Evolutionary conservation across 2,888 invertebrate species (phyloP).

Genomic region (Lycophotia porphyrea): DNA sequence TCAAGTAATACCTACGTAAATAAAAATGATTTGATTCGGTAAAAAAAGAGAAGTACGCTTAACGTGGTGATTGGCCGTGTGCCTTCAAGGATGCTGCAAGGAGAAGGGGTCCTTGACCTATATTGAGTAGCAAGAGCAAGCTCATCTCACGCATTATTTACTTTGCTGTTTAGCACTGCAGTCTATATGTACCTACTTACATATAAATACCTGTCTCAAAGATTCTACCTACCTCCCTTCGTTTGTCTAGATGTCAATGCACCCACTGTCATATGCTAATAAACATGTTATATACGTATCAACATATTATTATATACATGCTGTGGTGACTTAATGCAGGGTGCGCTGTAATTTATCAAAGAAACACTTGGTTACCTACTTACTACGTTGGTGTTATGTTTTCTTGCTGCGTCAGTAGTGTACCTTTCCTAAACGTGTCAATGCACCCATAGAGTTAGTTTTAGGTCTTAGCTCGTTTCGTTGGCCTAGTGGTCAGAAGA

Average conservation of each 20-base stretch:
- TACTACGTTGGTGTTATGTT: background rate
- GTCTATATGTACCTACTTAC: background rate
- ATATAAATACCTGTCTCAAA: background rate
- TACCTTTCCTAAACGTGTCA: background rate
- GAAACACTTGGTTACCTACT: background rate
- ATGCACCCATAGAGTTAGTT: background rate
- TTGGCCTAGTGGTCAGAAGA: background rate
- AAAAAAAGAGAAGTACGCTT: constrained; percentile 81
- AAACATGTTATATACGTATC: background rate
- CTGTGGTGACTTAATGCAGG: background rate
- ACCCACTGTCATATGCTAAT: constrained; percentile 1
- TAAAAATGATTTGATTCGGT: constrained; percentile 89
- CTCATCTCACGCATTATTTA: constrained; percentile 69
- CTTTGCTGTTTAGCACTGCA: constrained; percentile 69
- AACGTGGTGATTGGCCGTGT: constrained; percentile 87
- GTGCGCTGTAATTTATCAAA: constrained; percentile 17
- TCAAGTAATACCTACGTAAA: constrained; percentile 86
- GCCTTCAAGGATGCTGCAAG: constrained; percentile 88
- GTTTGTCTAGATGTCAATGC: constrained; percentile 17
- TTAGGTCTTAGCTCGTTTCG: background rate
- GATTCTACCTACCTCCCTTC: background rate
- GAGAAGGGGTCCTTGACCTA: constrained; percentile 88
- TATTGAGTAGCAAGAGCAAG: constrained; percentile 74
- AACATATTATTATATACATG: background rate
- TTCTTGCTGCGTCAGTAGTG: background rate